Conservation (phyloP, 2,113 vertebrate genomes). For the Panthera tigris region DNA sequence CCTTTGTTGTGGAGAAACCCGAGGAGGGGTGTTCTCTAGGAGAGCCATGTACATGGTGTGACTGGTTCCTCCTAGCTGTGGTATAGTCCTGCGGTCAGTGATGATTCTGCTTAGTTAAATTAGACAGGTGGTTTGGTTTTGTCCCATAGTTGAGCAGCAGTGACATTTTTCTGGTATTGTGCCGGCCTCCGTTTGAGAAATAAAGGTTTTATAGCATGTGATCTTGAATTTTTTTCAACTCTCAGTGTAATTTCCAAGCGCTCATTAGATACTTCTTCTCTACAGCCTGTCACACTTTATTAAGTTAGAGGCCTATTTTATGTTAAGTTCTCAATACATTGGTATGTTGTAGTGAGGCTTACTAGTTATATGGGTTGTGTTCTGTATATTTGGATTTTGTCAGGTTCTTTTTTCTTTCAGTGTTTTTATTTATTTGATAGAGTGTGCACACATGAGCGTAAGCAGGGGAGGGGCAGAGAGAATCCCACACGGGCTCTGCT, state of each 20-base stretch:
- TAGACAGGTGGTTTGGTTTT: neutral
- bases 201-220: neutral
- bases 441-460: too few relatives aligned
- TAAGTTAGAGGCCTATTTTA: neutral
- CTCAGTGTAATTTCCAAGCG: neutral
- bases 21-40: neutral
- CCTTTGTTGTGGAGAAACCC: neutral
- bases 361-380: neutral
- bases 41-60: neutral
- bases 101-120: neutral
- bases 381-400: slow-evolving; percentile 4
- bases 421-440: too few relatives aligned
- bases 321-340: neutral
- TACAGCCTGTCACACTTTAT: neutral
- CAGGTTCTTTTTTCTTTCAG: too few relatives aligned
- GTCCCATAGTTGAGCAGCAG: neutral
- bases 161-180: neutral
- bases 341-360: neutral
- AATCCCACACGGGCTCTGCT: too few relatives aligned
- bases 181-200: neutral
- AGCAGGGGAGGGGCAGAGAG: too few relatives aligned
- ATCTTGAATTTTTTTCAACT: neutral
- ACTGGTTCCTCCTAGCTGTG: neutral
- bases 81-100: neutral
- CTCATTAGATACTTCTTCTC: neutral